Percentiles rank a stretch among this genome's conserved stretches.
These are phyloP conservation scores for Malurus melanocephalus DNA, from an alignment of 2,113 vertebrate species.

Conservation along the genomic window DNA sequence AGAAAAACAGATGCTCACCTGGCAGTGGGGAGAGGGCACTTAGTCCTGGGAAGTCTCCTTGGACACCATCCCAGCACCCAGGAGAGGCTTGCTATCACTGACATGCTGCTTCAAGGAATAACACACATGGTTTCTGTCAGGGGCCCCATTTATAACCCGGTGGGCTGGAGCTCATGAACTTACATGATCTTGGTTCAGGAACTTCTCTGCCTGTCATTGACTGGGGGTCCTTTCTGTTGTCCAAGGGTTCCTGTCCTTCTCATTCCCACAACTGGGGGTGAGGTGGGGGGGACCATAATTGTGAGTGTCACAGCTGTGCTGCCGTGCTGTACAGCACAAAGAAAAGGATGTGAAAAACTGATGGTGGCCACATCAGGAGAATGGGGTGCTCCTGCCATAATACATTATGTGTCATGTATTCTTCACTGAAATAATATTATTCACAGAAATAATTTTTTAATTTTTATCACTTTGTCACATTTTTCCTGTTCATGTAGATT, in stretches of 20 bases:
- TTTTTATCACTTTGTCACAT: neutral
- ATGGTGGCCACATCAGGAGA: neutral
- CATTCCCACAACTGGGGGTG: neutral
- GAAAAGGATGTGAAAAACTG: neutral
- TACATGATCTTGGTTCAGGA: neutral
- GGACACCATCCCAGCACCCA: neutral
- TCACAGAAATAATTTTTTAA: neutral
- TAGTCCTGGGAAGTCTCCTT: neutral
- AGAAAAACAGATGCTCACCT: neutral
- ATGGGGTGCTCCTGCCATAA: neutral
- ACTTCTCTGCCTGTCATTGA: neutral
- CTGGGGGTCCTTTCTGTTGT: neutral
- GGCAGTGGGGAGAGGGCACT: too few relatives aligned
- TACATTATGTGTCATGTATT: neutral
- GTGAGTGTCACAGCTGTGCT: neutral
- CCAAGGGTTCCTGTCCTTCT: neutral
- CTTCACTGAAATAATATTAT: neutral
- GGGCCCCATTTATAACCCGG: neutral
- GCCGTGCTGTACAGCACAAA: neutral
- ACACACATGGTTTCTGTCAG: neutral
- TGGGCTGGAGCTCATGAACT: neutral
- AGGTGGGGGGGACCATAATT: accelerated
- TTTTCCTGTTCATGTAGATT: neutral
- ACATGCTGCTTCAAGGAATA: too few relatives aligned
- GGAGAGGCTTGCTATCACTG: neutral